phyloP scores from a whole-genome alignment of 2,797 vertebrate species.

The Champsocephalus esox region DNA sequence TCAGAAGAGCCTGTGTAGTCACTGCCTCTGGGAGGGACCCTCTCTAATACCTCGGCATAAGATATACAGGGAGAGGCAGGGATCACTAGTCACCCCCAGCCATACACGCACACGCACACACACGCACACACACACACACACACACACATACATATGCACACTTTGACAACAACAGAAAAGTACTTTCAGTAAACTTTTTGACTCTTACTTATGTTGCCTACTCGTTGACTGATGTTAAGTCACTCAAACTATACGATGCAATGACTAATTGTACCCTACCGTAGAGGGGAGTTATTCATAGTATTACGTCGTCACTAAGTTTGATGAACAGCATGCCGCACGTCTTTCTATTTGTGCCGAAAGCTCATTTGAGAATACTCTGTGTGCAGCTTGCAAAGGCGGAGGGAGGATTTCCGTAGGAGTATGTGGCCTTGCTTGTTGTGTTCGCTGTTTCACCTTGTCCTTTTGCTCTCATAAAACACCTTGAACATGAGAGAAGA shows the following conservation, averaged over 20 bases:
- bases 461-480: slow-evolving; percentile 85
- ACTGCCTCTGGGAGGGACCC: slow-evolving; percentile 85
- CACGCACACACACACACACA: no score
- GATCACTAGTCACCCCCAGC: slow-evolving; percentile 80
- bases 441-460: slow-evolving; percentile 83
- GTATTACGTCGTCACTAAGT: slow-evolving; percentile 32
- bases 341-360: slow-evolving; percentile 30
- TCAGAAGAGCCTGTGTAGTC: slow-evolving; percentile 81
- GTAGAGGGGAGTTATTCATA: slow-evolving; percentile 31
- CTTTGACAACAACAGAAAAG: slow-evolving; percentile 66
- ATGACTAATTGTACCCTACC: slow-evolving; percentile 30
- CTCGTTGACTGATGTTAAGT: slow-evolving; percentile 50
- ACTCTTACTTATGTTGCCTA: slow-evolving; percentile 56
- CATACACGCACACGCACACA: slow-evolving; percentile 52
- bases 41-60: slow-evolving; percentile 80
- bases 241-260: slow-evolving; percentile 32
- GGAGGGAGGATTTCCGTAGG: slow-evolving; percentile 67
- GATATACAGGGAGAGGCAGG: slow-evolving; percentile 80
- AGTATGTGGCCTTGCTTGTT: slow-evolving; percentile 66
- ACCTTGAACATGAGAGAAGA: slow-evolving; percentile 85
- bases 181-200: slow-evolving; percentile 76
- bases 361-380: slow-evolving; percentile 40
- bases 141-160: slow-evolving; percentile 40
- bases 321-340: slow-evolving; percentile 32
- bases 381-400: slow-evolving; percentile 36